Conservation (phyloP, 2,113 vertebrate genomes). For the Corapipo altera region DNA sequence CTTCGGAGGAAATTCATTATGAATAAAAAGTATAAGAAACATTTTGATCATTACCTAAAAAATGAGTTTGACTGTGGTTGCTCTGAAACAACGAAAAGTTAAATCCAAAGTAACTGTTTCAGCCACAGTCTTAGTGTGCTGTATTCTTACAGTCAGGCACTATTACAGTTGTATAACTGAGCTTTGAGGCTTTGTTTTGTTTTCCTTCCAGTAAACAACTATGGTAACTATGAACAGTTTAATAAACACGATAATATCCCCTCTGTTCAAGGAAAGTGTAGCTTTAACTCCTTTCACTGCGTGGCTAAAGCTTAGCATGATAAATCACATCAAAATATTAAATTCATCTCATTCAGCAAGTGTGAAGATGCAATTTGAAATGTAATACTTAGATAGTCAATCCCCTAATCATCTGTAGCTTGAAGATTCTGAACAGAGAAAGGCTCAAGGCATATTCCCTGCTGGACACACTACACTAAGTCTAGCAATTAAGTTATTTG, state of each 20-base stretch:
- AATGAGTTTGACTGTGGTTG: neutral
- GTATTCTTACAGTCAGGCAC: neutral
- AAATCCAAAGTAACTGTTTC: neutral
- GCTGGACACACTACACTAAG: neutral
- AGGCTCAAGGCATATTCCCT: neutral
- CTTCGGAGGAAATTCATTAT: neutral
- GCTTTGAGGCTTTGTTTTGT: neutral
- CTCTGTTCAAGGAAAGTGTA: neutral
- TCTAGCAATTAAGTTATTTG: neutral
- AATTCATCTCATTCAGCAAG: neutral
- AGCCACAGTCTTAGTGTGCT: neutral
- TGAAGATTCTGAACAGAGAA: neutral
- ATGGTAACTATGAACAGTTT: neutral
- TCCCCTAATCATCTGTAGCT: neutral
- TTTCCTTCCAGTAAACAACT: neutral
- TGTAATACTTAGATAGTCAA: neutral
- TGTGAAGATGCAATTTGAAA: neutral
- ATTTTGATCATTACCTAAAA: slow-evolving; percentile 3
- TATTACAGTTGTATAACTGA: neutral
- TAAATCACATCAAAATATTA: slow-evolving; percentile 11
- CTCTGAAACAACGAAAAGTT: neutral
- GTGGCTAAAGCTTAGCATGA: neutral
- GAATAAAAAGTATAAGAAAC: neutral
- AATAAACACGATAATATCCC: neutral
- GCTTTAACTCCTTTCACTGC: neutral